A percentile compares a stretch with the other conserved stretches of the same genome.
Evolutionary conservation across 2,888 invertebrate genomes (phyloP).

Genomic region (Punctoribates punctum): DNA sequence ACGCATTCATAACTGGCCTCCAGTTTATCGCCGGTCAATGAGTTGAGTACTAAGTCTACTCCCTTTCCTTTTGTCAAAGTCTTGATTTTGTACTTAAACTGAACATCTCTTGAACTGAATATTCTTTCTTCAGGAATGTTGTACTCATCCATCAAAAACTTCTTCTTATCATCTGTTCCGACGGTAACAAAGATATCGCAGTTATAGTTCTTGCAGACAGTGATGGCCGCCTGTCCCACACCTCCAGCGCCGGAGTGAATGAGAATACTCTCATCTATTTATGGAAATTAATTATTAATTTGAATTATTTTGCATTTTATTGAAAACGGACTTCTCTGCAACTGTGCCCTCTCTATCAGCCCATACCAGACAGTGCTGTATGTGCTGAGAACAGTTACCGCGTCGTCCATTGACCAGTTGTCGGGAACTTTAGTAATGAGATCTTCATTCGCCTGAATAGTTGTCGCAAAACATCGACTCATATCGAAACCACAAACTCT

Average conservation of each 20-base stretch:
- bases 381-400: constrained; percentile 88
- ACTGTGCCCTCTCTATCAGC: constrained; percentile 75
- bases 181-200: constrained; percentile 88
- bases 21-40: constrained; percentile 89
- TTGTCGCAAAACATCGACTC: constrained; percentile 80
- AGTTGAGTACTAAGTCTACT: constrained; percentile 91
- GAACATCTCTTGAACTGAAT: constrained; percentile 84
- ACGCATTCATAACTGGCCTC: constrained; percentile 87
- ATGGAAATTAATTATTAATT: constrained; percentile 63
- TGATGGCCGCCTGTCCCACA: constrained; percentile 94
- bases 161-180: constrained; percentile 68
- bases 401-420: constrained; percentile 81
- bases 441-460: constrained; percentile 66
- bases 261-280: constrained; percentile 74
- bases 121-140: constrained; percentile 72
- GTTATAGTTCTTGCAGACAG: constrained; percentile 82
- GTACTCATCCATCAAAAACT: constrained; percentile 80
- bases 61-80: constrained; percentile 76
- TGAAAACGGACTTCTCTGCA: constrained; percentile 81
- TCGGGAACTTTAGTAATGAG: constrained; percentile 65
- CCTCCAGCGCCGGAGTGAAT: constrained; percentile 90
- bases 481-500: constrained; percentile 91
- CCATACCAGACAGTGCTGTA: constrained; percentile 87
- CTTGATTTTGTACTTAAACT: constrained; percentile 84
- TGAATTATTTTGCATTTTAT: constrained; percentile 70